Evolutionary conservation across 2,797 vertebrate genomes (phyloP).

Genomic region (Propithecus deckenii): DNA sequence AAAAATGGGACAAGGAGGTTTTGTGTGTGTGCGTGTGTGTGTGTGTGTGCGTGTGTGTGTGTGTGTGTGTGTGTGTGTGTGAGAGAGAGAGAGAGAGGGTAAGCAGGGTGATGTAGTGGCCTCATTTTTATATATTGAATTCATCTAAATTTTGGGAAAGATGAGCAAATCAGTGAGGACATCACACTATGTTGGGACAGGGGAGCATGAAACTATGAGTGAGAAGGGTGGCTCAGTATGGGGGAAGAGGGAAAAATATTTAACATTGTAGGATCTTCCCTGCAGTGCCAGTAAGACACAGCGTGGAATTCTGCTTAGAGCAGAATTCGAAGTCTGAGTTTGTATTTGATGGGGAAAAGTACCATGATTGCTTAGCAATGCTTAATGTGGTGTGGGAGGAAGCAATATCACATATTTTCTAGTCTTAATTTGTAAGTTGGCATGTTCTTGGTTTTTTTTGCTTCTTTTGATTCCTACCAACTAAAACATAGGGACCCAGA

Average conservation of each 20-base stretch:
- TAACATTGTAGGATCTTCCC: slow-evolving; percentile 6
- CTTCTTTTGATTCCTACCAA: slow-evolving; percentile 39
- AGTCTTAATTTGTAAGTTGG: slow-evolving; percentile 50
- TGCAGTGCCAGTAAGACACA: not conserved
- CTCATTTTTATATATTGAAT: not conserved
- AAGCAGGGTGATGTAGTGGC: not conserved
- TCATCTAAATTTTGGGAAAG: not conserved
- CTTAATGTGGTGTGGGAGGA: slow-evolving; percentile 36
- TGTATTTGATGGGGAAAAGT: slow-evolving; percentile 8
- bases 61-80: not conserved
- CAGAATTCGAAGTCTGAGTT: not conserved
- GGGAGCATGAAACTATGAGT: not conserved
- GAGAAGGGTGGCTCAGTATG: not conserved
- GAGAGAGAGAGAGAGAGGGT: too few species aligned
- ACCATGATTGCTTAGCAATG: not conserved
- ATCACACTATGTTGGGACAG: not conserved
- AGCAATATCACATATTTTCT: slow-evolving; percentile 22
- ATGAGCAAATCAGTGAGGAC: not conserved
- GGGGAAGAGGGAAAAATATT: not conserved
- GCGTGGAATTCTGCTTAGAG: not conserved
- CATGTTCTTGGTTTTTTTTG: not conserved
- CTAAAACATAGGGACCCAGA: not conserved
- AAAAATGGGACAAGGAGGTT: not conserved
- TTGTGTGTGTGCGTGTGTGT: not conserved
- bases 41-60: not conserved